phyloP scores from a whole-genome alignment of 2,888 invertebrate genomes.

The Oligia strigilis region DNA sequence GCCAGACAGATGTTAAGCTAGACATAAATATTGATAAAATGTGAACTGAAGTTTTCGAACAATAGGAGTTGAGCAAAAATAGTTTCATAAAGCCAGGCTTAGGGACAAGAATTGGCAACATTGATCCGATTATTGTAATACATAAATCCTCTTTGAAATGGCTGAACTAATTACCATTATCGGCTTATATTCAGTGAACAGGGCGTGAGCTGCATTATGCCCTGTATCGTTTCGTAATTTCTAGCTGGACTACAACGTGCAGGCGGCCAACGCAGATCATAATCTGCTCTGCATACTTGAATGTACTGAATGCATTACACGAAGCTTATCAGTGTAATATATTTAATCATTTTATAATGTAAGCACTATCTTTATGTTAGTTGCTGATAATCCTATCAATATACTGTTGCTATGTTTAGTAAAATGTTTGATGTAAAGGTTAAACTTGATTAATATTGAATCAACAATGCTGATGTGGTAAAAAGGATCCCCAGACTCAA shows the following conservation, averaged over 20 bases:
- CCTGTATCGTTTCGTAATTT: slow-evolving; percentile 3
- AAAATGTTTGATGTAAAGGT: slow-evolving; percentile 3
- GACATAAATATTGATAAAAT: slow-evolving; percentile 25
- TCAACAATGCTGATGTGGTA: background rate
- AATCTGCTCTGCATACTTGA: slow-evolving; percentile 9
- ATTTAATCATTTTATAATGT: slow-evolving; percentile 27
- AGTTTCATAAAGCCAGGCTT: slow-evolving; percentile 3
- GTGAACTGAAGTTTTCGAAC: background rate
- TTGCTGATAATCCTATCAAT: slow-evolving; percentile 33
- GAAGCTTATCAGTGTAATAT: background rate
- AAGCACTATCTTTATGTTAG: slow-evolving; percentile 12
- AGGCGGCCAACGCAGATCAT: background rate
- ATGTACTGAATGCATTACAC: background rate
- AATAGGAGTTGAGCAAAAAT: background rate
- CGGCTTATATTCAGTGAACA: slow-evolving; percentile 8
- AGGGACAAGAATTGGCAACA: slow-evolving; percentile 7
- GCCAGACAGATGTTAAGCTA: slow-evolving; percentile 36
- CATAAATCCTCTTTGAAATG: slow-evolving; percentile 18
- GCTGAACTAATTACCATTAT: slow-evolving; percentile 23
- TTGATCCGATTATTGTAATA: slow-evolving; percentile 33
- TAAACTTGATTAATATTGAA: background rate
- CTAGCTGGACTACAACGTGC: background rate
- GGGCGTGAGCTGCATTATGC: background rate
- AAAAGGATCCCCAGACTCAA: background rate
- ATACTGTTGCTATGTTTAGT: background rate